A percentile compares a stretch with the other conserved stretches of the same genome.
Evolutionary conservation across 2,888 invertebrate species (phyloP).

Genomic region (Clanis bilineata): DNA sequence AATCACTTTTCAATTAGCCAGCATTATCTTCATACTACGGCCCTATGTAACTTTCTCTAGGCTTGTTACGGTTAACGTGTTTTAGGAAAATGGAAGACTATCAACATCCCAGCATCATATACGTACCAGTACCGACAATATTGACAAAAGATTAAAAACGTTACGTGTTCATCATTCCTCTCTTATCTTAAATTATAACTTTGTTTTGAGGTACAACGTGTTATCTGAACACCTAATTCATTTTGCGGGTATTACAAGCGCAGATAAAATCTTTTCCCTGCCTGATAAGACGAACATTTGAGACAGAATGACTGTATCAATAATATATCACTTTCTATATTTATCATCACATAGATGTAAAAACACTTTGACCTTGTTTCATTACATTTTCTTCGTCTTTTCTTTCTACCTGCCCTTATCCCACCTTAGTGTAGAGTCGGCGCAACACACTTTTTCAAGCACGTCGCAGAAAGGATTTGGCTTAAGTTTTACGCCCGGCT

Average conservation of each 20-base stretch:
- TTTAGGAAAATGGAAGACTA: conserved; percentile 51
- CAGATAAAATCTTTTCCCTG: not conserved
- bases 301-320: not conserved
- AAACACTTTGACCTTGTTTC: not conserved
- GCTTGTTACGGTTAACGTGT: conserved; percentile 39
- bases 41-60: conserved; percentile 26
- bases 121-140: conserved; percentile 53
- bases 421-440: no score
- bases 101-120: conserved; percentile 49
- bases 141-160: conserved; percentile 70
- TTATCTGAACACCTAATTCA: conserved; percentile 5
- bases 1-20: not conserved
- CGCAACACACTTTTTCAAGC: no score
- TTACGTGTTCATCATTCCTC: conserved; percentile 45
- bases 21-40: conserved; percentile 22
- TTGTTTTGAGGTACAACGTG: conserved; percentile 1
- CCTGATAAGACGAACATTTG: not conserved
- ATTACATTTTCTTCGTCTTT: no score
- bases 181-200: conserved; percentile 50
- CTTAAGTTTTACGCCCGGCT: no score
- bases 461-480: no score
- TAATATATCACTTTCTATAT: not conserved
- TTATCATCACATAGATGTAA: not conserved
- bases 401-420: no score
- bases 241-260: not conserved